Percentiles rank a stretch among this genome's conserved stretches.
These are phyloP conservation scores for Dinoponera quadriceps DNA, from an alignment of 1,140 invertebrate species.

Conservation along the genomic window DNA sequence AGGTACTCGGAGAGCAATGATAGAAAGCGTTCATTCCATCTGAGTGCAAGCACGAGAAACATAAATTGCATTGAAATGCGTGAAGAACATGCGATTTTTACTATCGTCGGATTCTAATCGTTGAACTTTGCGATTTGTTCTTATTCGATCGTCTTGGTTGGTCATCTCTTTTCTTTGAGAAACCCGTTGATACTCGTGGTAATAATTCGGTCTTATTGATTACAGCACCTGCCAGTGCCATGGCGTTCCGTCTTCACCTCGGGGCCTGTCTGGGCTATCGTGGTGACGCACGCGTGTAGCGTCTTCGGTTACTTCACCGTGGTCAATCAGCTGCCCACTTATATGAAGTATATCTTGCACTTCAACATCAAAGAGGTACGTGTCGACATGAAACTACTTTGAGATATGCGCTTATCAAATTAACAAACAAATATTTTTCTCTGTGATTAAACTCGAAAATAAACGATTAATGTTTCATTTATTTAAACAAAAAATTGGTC, in stretches of 20 bases:
- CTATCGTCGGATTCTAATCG: background rate
- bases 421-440: background rate
- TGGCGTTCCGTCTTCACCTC: conserved; percentile 93
- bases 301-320: conserved; percentile 98
- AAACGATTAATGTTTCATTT: conserved; percentile 25
- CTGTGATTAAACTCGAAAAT: no score
- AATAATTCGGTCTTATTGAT: conserved; percentile 33
- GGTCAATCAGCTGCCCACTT: conserved; percentile 96
- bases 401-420: background rate
- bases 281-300: conserved; percentile 95
- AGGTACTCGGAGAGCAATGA: conserved; percentile 34
- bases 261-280: conserved; percentile 95
- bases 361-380: conserved; percentile 94
- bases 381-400: background rate
- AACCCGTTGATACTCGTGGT: background rate
- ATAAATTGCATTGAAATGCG: background rate
- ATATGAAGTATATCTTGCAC: conserved; percentile 95
- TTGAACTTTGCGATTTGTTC: background rate
- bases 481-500: no score
- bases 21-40: background rate
- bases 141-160: background rate
- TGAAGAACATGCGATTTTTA: background rate
- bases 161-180: background rate
- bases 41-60: background rate
- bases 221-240: conserved; percentile 89